A percentile compares a stretch with the other conserved stretches of the same genome.
phyloP scores from a whole-genome alignment of 2,888 invertebrate genomes.

The Conomelus anceps region DNA sequence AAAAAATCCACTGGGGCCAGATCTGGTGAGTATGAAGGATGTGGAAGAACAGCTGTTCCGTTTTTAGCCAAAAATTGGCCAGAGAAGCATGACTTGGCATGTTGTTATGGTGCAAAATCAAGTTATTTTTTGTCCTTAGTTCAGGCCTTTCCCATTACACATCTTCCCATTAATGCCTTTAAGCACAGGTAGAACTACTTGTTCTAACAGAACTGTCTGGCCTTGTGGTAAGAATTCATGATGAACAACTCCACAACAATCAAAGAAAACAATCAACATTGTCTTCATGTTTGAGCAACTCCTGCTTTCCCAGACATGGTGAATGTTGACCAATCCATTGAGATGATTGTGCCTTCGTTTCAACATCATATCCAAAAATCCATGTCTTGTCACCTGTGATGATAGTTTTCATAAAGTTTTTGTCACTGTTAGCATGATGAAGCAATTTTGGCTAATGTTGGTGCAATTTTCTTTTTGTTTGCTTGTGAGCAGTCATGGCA shows the following conservation, averaged over 20 bases:
- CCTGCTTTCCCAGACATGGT: neutral
- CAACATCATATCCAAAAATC: too few relatives aligned
- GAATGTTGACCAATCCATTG: too few relatives aligned
- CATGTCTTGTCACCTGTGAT: too few relatives aligned
- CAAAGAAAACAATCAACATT: neutral
- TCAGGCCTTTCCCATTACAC: constrained; percentile 9
- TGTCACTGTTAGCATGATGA: too few relatives aligned
- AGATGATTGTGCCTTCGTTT: too few relatives aligned
- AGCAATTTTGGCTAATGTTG: too few relatives aligned
- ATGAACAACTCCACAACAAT: neutral
- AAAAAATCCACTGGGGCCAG: neutral
- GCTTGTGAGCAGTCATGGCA: too few relatives aligned
- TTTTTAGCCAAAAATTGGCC: constrained; percentile 2
- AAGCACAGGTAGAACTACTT: neutral
- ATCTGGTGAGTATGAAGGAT: constrained; percentile 3
- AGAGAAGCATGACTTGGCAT: neutral
- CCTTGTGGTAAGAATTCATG: neutral
- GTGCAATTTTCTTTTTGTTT: too few relatives aligned
- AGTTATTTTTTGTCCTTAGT: neutral
- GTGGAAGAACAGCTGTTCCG: neutral
- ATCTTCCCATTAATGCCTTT: neutral
- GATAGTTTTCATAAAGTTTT: too few relatives aligned
- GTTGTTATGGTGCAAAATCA: constrained; percentile 3
- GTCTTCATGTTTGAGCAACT: neutral
- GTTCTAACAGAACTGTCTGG: neutral